Conservation (phyloP, 1,140 invertebrate species). For the Aphaenogaster rudis region DNA sequence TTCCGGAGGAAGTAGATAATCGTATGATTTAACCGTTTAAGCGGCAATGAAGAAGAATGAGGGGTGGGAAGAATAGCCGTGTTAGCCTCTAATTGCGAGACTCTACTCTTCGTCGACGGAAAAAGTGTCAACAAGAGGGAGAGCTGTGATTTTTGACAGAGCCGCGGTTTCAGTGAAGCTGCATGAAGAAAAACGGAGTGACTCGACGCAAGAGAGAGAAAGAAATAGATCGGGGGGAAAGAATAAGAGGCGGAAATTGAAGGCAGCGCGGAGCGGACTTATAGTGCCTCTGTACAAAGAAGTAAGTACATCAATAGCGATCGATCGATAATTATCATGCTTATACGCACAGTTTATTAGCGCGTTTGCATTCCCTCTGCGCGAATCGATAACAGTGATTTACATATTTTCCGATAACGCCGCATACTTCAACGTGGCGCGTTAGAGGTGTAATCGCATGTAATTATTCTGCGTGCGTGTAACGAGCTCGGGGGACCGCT, state of each 20-base stretch:
- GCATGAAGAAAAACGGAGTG: conserved; percentile 9
- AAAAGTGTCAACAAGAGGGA: conserved; percentile 18
- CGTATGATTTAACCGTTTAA: conserved; percentile 38
- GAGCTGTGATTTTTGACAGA: conserved; percentile 19
- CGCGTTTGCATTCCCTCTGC: conserved; percentile 11
- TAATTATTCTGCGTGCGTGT: conserved; percentile 64
- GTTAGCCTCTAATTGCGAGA: conserved; percentile 15
- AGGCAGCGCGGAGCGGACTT: background rate
- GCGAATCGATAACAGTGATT: conserved; percentile 73
- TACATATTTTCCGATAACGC: conserved; percentile 75
- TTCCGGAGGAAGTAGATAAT: conserved; percentile 32
- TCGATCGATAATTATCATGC: conserved; percentile 62
- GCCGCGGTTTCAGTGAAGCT: background rate
- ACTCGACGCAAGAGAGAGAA: background rate
- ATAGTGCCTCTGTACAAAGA: background rate
- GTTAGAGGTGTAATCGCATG: conserved; percentile 69
- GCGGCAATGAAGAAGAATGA: background rate
- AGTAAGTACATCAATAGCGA: conserved; percentile 52
- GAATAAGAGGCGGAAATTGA: conserved; percentile 7
- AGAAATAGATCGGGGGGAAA: background rate
- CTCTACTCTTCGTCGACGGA: background rate
- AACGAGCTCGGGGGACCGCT: background rate
- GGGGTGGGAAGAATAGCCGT: background rate
- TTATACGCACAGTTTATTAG: conserved; percentile 46
- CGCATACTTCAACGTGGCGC: conserved; percentile 65